These are phyloP conservation scores for Brachystomella parvula DNA, from an alignment of 1,140 invertebrate genomes.

Conservation along the genomic window DNA sequence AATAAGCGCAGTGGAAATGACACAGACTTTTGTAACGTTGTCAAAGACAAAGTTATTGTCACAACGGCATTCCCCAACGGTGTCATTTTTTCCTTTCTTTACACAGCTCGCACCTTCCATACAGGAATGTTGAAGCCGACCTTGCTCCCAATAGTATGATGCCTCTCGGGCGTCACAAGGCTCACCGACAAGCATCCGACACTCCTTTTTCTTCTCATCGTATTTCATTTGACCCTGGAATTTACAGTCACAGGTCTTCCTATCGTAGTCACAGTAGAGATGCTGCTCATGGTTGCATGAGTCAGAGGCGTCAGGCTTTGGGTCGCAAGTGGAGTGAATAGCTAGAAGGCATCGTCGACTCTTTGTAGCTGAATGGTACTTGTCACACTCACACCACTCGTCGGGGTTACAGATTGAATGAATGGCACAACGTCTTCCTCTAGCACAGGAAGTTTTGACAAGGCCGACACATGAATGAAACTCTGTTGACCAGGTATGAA, in stretches of 20 bases:
- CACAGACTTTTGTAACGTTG: too few species aligned
- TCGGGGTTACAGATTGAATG: not conserved
- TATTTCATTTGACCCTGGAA: not conserved
- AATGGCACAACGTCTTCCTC: not conserved
- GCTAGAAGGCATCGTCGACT: not conserved
- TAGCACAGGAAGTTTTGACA: not conserved
- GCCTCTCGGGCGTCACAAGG: not conserved
- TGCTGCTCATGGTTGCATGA: not conserved
- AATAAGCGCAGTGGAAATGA: too few species aligned
- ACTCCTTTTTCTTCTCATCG: not conserved
- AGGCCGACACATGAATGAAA: not conserved
- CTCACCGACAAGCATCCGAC: slow-evolving; percentile 2
- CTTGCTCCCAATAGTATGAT: not conserved
- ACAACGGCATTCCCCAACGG: not conserved
- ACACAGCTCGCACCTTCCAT: not conserved
- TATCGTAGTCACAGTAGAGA: not conserved
- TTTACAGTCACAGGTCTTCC: not conserved
- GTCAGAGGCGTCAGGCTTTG: not conserved
- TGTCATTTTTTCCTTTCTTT: not conserved
- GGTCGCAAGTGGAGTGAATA: not conserved
- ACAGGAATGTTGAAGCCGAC: not conserved
- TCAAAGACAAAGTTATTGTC: too few species aligned
- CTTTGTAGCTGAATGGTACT: not conserved
- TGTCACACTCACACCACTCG: not conserved
- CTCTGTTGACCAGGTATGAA: slow-evolving; percentile 2